These are phyloP conservation scores for Anastrepha obliqua DNA, from an alignment of 1,140 invertebrate genomes.

Conservation along the genomic window DNA sequence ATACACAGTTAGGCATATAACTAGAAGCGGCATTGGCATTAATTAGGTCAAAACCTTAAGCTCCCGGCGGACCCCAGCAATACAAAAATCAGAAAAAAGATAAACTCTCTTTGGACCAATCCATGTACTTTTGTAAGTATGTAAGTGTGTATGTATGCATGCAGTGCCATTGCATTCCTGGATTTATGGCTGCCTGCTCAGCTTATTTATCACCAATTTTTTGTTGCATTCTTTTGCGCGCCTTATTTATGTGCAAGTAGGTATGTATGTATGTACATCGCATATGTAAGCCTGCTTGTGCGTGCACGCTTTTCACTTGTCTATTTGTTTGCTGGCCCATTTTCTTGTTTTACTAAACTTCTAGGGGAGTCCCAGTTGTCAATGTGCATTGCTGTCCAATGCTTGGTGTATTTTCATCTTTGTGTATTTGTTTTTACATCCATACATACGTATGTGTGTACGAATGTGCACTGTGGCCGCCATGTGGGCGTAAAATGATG, in stretches of 20 bases:
- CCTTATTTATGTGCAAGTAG: neutral
- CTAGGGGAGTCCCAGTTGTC: slow-evolving; percentile 39
- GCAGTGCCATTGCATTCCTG: neutral
- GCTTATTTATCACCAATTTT: slow-evolving; percentile 1
- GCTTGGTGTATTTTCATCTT: neutral
- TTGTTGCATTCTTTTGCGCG: slow-evolving; percentile 7
- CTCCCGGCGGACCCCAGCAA: neutral
- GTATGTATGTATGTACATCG: neutral
- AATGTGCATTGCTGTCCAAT: neutral
- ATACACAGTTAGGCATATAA: neutral
- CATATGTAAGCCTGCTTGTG: neutral
- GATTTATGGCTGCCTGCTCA: slow-evolving; percentile 10
- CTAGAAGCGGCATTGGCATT: neutral
- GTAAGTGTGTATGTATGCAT: neutral
- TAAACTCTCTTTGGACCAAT: too few species aligned
- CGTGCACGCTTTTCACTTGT: neutral
- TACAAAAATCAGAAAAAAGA: neutral
- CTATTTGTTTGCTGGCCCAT: slow-evolving; percentile 38
- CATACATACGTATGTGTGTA: neutral
- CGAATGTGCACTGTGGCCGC: neutral
- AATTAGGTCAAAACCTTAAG: slow-evolving; percentile 49
- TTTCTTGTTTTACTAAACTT: slow-evolving; percentile 33
- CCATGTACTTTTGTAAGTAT: too few species aligned
- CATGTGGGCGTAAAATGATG: slow-evolving; percentile 50
- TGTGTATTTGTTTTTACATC: neutral